Evolutionary conservation across 2,888 invertebrate genomes (phyloP), one percentile per base, ranked within the genome.

Genomic region (Pterostichus madidus): DNA sequence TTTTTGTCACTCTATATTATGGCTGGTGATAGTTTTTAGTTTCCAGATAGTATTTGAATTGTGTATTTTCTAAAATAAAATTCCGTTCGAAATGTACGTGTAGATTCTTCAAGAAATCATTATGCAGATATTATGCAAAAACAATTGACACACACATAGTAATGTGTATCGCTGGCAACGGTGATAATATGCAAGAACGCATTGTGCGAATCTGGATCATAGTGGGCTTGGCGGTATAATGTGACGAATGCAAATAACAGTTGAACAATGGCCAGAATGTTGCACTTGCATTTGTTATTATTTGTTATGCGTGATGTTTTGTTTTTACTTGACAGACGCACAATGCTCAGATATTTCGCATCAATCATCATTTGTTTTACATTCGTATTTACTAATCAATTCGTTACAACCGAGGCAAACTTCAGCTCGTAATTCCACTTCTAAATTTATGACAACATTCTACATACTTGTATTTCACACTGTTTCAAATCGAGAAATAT

Each of bases 231-330:
- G 68, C 68, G 10, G 39, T 10, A 71, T 56, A 56, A 56, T 56
- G 56, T 71, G 68, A 71, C 68, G 17, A 44, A 71, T 71, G 68
- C 68, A 71, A 71, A 71, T 71, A 39, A 71, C 46, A 44, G 44
- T 31, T 71, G 68, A 71, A 71, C 68, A 71, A 71, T 71, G 31
- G 64, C 10, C 64, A 64, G 32, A 64, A 52, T 52, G 13, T 64
- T 64, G 68, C 68, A 44, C 64, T 35, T 39, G 64, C 64, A 64
- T 64, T 64, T 56, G 56, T 56, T 56, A 56, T 56, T 64, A 64
- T 64, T 39, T 64, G 56, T 56, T 56, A 13, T 56, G 32, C 35
- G 56, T 44, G 39, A 17, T 71, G 68, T 64, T 64, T 64, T 64
- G 64, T 64, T 39, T 64, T 64, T 31, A 59, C 7, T 7, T 39